Conservation (phyloP, 2,797 vertebrate species). For the Sarcoramphus papa region DNA sequence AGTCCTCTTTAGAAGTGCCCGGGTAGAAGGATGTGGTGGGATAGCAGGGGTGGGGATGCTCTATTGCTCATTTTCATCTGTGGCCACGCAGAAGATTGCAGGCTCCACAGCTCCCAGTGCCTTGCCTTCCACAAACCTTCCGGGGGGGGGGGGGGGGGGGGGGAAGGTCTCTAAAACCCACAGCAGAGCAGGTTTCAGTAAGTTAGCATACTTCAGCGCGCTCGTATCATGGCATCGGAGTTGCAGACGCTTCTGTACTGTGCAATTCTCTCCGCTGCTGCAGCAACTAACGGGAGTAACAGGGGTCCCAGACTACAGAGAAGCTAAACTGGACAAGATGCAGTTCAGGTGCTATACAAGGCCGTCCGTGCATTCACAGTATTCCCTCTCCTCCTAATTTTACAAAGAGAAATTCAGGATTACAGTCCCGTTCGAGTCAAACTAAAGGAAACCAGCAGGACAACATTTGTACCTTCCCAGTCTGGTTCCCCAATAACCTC, state of each 20-base stretch:
- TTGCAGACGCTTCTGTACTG: not conserved
- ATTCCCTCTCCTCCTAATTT: not conserved
- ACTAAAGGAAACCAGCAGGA: not conserved
- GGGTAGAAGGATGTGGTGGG: not conserved
- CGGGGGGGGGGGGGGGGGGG: accelerated
- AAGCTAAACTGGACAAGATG: not conserved
- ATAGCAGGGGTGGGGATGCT: not conserved
- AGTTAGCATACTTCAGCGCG: accelerated
- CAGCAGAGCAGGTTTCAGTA: accelerated
- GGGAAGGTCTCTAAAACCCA: not conserved
- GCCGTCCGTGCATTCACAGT: not conserved
- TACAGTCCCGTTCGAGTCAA: not conserved
- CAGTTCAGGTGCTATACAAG: not conserved
- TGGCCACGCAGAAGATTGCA: not conserved
- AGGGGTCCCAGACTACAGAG: not conserved
- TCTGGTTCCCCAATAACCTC: slow-evolving; percentile 10
- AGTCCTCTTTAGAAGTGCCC: not conserved
- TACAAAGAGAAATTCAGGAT: not conserved
- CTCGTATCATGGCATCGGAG: accelerated
- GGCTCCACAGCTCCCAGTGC: not conserved
- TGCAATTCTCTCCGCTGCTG: not conserved
- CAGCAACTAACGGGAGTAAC: not conserved
- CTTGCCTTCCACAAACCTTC: not conserved
- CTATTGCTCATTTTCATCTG: not conserved
- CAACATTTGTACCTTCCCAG: not conserved